Evolutionary conservation across 2,113 vertebrate species (phyloP).

Genomic region (Tragulus kanchil): DNA sequence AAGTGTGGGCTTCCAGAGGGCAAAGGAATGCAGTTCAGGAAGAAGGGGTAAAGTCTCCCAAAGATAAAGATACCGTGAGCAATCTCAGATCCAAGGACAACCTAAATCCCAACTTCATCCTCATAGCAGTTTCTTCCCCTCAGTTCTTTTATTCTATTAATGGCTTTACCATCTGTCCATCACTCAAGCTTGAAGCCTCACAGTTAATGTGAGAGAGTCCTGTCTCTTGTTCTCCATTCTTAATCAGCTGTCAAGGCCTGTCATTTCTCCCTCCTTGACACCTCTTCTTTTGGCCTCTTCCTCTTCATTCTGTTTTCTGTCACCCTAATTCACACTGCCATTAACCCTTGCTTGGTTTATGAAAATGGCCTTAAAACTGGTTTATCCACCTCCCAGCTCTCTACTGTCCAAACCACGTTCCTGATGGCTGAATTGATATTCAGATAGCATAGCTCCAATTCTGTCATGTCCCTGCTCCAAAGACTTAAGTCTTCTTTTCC

Average conservation of each 20-base stretch:
- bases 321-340: background rate
- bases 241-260: slow-evolving; percentile 52
- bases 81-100: background rate
- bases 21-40: background rate
- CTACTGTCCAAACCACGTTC: background rate
- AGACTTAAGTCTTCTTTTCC: slow-evolving; percentile 21
- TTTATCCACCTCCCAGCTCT: background rate
- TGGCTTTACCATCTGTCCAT: background rate
- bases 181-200: slow-evolving; percentile 9
- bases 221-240: background rate
- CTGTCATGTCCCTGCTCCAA: background rate
- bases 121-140: background rate
- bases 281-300: slow-evolving; percentile 18
- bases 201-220: background rate
- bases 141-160: background rate
- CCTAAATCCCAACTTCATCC: background rate
- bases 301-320: background rate
- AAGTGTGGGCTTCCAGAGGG: background rate
- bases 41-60: background rate
- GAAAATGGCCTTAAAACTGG: background rate
- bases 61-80: background rate
- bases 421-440: background rate
- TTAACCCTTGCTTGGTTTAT: slow-evolving; percentile 16
- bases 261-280: background rate
- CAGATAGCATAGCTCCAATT: background rate